These are phyloP conservation scores for Thomomys bottae DNA, from an alignment of 2,113 vertebrate genomes.

Conservation along the genomic window DNA sequence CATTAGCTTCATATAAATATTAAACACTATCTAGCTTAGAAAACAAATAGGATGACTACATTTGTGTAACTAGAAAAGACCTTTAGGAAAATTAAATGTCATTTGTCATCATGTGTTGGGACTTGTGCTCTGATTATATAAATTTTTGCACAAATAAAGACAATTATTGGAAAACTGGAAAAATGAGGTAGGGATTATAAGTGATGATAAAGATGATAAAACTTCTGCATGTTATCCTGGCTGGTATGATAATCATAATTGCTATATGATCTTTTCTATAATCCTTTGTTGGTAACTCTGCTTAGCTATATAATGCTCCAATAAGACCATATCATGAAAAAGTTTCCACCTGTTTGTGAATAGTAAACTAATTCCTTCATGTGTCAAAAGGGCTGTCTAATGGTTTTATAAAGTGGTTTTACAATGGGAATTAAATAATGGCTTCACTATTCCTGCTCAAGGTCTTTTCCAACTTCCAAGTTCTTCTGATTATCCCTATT, in stretches of 20 bases:
- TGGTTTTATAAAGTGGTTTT: background rate
- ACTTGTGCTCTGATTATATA: background rate
- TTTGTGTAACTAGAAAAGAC: background rate
- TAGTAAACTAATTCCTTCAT: background rate
- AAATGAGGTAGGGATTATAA: background rate
- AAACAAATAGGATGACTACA: too few species aligned
- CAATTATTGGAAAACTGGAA: background rate
- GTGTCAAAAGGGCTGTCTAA: background rate
- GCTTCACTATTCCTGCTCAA: background rate
- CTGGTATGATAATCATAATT: background rate
- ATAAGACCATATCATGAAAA: background rate
- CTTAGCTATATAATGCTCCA: background rate
- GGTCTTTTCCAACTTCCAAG: slow-evolving; percentile 71
- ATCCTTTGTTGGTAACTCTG: background rate
- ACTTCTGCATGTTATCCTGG: background rate
- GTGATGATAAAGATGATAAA: background rate
- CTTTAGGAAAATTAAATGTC: background rate
- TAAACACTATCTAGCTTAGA: background rate
- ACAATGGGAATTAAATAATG: background rate
- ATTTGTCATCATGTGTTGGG: background rate
- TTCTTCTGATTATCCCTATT: slow-evolving; percentile 62
- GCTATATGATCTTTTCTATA: background rate
- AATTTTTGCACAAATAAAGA: background rate
- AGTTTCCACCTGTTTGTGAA: background rate
- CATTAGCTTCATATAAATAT: too few species aligned